phyloP scores from a whole-genome alignment of 2,113 vertebrate species.

The Anser cygnoides region DNA sequence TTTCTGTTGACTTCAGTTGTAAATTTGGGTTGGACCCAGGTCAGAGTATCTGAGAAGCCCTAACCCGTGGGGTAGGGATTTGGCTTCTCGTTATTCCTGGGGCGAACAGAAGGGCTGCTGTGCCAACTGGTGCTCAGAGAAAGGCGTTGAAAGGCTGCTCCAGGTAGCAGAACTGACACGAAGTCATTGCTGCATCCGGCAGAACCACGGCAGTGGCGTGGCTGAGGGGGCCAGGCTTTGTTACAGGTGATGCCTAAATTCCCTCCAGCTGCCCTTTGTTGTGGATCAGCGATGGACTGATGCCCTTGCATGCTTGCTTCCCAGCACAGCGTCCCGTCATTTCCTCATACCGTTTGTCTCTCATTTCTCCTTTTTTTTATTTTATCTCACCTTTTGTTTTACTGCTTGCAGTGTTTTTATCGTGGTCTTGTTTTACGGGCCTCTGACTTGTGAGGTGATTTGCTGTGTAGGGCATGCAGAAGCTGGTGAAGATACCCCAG shows the following conservation, averaged over 20 bases:
- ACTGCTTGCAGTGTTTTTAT: background rate
- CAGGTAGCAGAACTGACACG: background rate
- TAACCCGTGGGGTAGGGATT: background rate
- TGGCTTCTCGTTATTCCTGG: background rate
- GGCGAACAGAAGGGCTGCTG: background rate
- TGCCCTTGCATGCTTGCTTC: no score
- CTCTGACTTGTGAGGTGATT: background rate
- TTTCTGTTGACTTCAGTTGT: background rate
- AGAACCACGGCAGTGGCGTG: background rate
- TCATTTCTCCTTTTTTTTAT: background rate
- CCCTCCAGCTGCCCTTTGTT: background rate
- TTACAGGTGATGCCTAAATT: background rate
- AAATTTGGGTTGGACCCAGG: background rate
- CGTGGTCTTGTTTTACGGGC: background rate
- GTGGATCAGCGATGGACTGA: background rate
- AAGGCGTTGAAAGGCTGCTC: background rate
- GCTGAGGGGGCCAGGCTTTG: background rate
- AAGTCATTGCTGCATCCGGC: background rate
- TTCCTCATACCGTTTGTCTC: background rate
- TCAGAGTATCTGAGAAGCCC: background rate
- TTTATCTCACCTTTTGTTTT: background rate
- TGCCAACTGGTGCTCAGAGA: background rate
- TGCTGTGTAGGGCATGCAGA: background rate
- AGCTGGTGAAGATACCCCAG: background rate
- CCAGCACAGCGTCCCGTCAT: background rate